Percentiles rank a stretch among this genome's conserved stretches.
phyloP scores from a whole-genome alignment of 1,140 invertebrate species.

The Calosoma granatense region DNA sequence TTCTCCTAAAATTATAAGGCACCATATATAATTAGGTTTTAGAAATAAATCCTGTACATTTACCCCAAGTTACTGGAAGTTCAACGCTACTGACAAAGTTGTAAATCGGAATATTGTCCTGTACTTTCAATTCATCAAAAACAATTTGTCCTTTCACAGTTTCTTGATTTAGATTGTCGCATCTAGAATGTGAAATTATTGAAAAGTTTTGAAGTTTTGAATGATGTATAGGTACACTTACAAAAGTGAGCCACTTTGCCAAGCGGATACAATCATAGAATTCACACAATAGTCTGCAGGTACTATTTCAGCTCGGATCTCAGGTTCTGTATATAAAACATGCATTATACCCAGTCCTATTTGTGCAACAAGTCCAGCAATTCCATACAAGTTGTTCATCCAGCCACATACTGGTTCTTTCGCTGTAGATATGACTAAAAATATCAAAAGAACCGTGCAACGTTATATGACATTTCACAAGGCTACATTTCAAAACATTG shows the following conservation, averaged over 20 bases:
- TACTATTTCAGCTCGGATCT: slow-evolving; percentile 66
- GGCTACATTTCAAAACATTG: background rate
- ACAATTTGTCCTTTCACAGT: slow-evolving; percentile 19
- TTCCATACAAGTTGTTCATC: slow-evolving; percentile 90
- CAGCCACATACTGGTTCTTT: slow-evolving; percentile 64
- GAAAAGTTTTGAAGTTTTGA: background rate
- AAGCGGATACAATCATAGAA: slow-evolving; percentile 62
- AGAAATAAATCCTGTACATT: background rate
- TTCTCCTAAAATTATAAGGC: background rate
- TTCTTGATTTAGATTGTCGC: background rate
- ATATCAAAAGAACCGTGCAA: background rate
- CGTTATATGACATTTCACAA: slow-evolving; percentile 9
- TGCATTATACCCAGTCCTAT: slow-evolving; percentile 58
- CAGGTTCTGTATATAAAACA: slow-evolving; percentile 50
- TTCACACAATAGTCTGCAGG: slow-evolving; percentile 81
- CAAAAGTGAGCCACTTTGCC: slow-evolving; percentile 40
- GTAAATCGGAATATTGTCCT: slow-evolving; percentile 50
- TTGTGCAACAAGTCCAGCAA: slow-evolving; percentile 49
- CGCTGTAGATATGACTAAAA: slow-evolving; percentile 69
- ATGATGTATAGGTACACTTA: slow-evolving; percentile 36
- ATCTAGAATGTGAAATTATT: background rate
- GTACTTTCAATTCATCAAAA: no score
- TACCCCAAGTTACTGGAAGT: background rate
- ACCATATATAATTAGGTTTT: background rate
- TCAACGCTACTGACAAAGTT: slow-evolving; percentile 39